Evolutionary conservation across 2,797 vertebrate genomes (phyloP), one percentile per base, ranked within the genome.

Genomic region (Taenioides sp.): DNA sequence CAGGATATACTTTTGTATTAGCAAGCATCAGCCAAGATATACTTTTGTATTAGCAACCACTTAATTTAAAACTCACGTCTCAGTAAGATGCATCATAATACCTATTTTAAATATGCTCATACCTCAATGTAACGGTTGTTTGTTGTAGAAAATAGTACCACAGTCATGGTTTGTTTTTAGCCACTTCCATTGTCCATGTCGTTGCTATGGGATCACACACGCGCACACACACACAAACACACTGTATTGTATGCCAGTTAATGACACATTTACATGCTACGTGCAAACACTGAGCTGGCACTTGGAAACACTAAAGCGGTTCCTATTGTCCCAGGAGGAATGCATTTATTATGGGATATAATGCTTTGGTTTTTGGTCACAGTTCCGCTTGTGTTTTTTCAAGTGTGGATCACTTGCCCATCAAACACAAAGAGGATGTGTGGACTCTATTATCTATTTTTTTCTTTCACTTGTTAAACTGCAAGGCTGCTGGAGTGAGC

Each of bases 201-300:
- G 82, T 90, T 86, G 75, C 86, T 69, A 80, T 57, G 83, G 78
- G 85, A 68, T 69, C 84, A 76, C 66, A 37, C 43, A n/a, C 76
- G 68, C 75, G 75, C 66, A 31, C 43, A 22, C 76, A 70, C 75
- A 73, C 65, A 31, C 43, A 22, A 75, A 70, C 75, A 76, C 66
- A 27, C 43, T 70, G 55, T 1, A 78, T 83, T 59, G 73, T 70
- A 75, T 70, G 66, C 57, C 68, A 63, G 59, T 66, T 50, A 73
- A 77, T 77, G 68, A 81, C 63, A 62, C 75, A 58, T 52, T 1
- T 2, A 67, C 77, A 62, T 70, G 71, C 65, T 55, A 67, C 34
- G 40, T 3, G 14, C 59, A 74, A 76, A 78, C 69, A 27, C 69
- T 77, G 64, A 63, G 63, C 69, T 12, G 59, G 65, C 75, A 60